Base-by-base conservation (phyloP, 2,113 vertebrate genomes). In the Petrocephalus zakoni region DNA sequence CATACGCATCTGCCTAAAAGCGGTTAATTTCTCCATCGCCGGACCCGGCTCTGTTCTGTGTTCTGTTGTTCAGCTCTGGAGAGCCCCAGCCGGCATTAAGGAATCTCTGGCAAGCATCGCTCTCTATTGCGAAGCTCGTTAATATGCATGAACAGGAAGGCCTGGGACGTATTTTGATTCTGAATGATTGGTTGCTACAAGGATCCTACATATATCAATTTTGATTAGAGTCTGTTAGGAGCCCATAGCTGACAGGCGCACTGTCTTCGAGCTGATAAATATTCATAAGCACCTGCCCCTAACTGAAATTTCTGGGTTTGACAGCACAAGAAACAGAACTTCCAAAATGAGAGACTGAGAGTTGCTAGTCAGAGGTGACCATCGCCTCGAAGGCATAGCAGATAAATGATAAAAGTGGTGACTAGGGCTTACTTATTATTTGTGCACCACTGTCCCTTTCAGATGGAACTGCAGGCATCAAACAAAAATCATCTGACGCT, bases 231-330 rank as follows among this genome's bases (percentile, higher is more conserved):
- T 93, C 88, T 86, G 42, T 13, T 92, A 90, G 19, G 85, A 93
- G 94, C 94, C 94, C 91, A 90, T 78, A 89, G 89, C 91, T 93
- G 92, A 93, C 93, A 94, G 93, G 92, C 91, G 89, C 61, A 2
- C 53, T 87, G 86, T 87, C 56, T 87, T 87, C n/a, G 55, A 11
- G 0, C 89, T 93, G 91, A 94, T 95, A 91, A 94, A 95, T 95
- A 95, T 95, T 94, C 93, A 95, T 86, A 51, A 91, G 91, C 94
- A 95, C 92, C 94, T 95, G 94, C 90, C 91, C 87, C 89, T 53
- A 78, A 58, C 29, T 46, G 25, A 90, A 88, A 88, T 84, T 82
- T 34, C 85, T 90, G 87, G 89, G 68, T 90, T 91, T 46, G 88
- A n/a, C 85, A 86, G 87, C 46, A 61, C 90, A 56, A 90, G 64